Percentiles rank a stretch among this genome's conserved stretches.
Evolutionary conservation across 2,113 vertebrate species (phyloP).

Genomic region (Gavialis gangeticus): DNA sequence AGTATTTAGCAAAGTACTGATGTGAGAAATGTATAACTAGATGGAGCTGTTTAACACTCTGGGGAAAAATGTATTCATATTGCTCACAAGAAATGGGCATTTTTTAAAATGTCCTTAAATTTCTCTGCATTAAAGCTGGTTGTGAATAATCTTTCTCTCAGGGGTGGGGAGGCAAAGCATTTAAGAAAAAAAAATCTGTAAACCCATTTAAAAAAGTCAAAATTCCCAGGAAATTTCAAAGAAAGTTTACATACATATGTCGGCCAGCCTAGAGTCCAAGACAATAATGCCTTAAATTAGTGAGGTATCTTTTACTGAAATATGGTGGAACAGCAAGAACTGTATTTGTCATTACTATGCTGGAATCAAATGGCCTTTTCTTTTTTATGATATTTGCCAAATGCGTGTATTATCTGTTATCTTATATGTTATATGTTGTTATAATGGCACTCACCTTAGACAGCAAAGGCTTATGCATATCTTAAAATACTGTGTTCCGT

Average conservation of each 20-base stretch:
- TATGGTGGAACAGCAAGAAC: neutral
- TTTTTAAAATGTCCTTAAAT: neutral
- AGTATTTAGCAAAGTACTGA: neutral
- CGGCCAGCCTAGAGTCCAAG: neutral
- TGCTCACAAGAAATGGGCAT: neutral
- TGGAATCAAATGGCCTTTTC: neutral
- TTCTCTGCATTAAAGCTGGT: neutral
- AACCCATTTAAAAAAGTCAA: neutral
- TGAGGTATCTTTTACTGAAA: neutral
- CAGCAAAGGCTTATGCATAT: neutral
- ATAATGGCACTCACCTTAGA: neutral
- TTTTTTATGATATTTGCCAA: neutral
- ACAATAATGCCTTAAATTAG: neutral
- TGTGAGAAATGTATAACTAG: neutral
- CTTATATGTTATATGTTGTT: neutral
- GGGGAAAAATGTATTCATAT: neutral
- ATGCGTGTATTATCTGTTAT: neutral
- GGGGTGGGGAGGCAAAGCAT: too few species aligned
- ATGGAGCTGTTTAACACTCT: neutral
- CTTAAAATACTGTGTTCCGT: neutral
- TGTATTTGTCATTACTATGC: neutral
- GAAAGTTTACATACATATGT: neutral
- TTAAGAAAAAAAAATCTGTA: neutral
- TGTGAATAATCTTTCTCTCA: neutral
- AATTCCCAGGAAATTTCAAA: neutral